phyloP scores from a whole-genome alignment of 2,888 invertebrate species.

The Malthinus seriepunctatus region DNA sequence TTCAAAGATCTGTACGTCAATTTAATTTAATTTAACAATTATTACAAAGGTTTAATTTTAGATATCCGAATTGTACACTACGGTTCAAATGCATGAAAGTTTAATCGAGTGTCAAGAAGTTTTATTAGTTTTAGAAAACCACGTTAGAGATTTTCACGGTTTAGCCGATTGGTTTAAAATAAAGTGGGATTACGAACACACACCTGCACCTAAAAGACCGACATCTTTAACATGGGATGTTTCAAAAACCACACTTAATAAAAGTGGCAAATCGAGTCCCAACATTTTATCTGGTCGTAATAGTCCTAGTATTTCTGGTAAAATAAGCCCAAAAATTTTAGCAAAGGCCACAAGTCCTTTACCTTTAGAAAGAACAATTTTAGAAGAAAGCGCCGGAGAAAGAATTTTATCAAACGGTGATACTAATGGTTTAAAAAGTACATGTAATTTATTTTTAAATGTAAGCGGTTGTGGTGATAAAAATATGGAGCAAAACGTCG shows the following conservation, averaged over 20 bases:
- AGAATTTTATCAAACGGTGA: neutral
- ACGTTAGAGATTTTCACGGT: conserved; percentile 90
- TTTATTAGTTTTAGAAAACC: conserved; percentile 91
- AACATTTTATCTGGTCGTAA: conserved; percentile 61
- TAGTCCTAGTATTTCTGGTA: conserved; percentile 64
- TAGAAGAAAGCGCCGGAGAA: neutral
- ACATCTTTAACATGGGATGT: conserved; percentile 96
- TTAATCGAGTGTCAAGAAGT: conserved; percentile 95
- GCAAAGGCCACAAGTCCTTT: conserved; percentile 53
- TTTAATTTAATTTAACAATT: neutral
- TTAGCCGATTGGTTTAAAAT: conserved; percentile 92
- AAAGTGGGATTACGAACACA: conserved; percentile 92
- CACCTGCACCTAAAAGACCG: conserved; percentile 81
- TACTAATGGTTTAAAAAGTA: neutral
- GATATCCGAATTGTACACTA: conserved; percentile 93
- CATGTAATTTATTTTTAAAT: neutral
- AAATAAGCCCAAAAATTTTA: conserved; percentile 64
- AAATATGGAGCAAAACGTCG: neutral
- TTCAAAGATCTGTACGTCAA: conserved; percentile 77
- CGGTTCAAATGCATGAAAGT: conserved; percentile 93
- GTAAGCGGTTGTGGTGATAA: neutral
- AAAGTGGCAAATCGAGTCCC: conserved; percentile 54
- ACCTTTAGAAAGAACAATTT: conserved; percentile 36
- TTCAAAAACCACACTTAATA: conserved; percentile 72
- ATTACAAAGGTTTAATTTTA: conserved; percentile 39